Base-by-base conservation (phyloP, 2,797 vertebrate genomes). In the Fistularia commersonii region DNA sequence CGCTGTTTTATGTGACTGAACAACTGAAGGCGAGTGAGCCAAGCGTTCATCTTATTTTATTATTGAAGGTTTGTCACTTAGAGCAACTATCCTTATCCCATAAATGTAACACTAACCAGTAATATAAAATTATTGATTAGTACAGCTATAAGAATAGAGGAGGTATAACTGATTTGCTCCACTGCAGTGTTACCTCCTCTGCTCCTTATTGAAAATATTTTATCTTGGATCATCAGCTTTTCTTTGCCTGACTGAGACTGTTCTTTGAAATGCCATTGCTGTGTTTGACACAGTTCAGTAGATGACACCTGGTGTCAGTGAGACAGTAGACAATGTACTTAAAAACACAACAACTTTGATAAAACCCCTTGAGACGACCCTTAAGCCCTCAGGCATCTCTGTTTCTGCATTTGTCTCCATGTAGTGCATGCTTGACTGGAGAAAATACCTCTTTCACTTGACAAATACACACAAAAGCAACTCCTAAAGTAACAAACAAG, bases 231-330 rank as follows among this genome's bases (percentile, higher is more conserved):
- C 48, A 45, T 58, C 41, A 6, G 23, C 47, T 60, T 56, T 65
- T 52, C 74, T 64, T 52, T 48, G 32, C 66, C 42, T 64, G 34
- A 50, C 50, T 76, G 68, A 64, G 14, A 44, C 12, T 9, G 2
- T 11, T 32, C 58, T 80, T 72, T 78, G 52, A 71, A 74, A 72
- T 41, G 36, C 57, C 35, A n/a, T n/a, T n/a, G n/a, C n/a, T n/a
- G 55, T 61, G 61, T 68, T 52, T 65, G 71, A 66, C 63, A 72
- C 70, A 70, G 52, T 72, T 73, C 59, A 72, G 60, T 55, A 62
- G 66, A 43, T 62, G 54, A 61, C 64, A 86, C 78, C 76, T 78
- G 62, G 63, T 75, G 76, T 64, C 65, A 47, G 23, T 76, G 47
- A 68, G 47, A 48, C 77, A 70, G 61, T 50, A 73, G 48, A 75